phyloP scores from a whole-genome alignment of 2,113 vertebrate species.

The Indicator indicator region DNA sequence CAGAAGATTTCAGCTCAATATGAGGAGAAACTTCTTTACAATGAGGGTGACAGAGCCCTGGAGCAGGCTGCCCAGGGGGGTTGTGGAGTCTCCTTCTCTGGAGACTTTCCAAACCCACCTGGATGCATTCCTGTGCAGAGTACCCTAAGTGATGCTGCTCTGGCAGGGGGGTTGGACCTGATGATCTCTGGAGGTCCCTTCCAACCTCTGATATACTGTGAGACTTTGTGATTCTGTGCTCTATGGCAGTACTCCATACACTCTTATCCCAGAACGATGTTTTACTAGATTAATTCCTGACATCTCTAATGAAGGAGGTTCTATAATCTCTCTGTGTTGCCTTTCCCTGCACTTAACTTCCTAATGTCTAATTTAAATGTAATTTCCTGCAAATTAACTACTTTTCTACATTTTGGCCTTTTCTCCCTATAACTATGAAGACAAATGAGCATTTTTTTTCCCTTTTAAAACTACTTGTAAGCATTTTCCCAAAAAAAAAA shows the following conservation, averaged over 20 bases:
- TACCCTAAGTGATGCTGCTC: no score
- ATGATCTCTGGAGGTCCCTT: no score
- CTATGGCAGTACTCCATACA: neutral
- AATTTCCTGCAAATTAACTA: constrained; percentile 45
- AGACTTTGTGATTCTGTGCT: neutral
- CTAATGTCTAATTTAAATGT: constrained; percentile 33
- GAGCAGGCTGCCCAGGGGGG: no score
- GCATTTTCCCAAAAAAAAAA: neutral
- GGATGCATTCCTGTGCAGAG: no score
- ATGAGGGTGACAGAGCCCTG: no score
- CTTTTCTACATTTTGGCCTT: constrained; percentile 7
- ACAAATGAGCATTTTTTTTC: neutral
- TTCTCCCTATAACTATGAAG: neutral
- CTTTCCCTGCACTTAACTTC: neutral
- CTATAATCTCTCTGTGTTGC: neutral
- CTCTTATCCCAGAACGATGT: neutral
- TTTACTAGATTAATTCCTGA: constrained; percentile 21
- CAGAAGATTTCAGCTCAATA: no score
- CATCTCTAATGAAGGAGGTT: neutral
- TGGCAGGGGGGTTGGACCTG: no score
- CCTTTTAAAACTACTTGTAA: neutral
- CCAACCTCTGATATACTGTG: no score
- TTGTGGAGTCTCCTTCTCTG: no score
- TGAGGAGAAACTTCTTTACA: no score
- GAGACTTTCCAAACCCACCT: no score